A percentile compares a stretch with the other conserved stretches of the same genome.
Evolutionary conservation across 2,797 vertebrate species (phyloP).

Genomic region (Cirrhinus molitorella): DNA sequence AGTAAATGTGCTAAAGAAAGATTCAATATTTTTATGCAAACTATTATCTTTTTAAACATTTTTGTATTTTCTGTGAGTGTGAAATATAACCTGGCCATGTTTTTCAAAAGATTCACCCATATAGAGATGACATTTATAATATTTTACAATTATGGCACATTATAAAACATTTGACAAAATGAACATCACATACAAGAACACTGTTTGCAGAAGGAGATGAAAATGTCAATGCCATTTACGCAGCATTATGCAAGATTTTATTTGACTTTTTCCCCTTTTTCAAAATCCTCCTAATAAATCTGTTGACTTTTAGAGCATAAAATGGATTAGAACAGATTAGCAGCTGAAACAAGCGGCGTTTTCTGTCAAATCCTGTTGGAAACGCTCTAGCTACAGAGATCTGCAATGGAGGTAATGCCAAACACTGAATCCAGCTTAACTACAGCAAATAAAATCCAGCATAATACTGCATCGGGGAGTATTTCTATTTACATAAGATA

Average conservation of each 20-base stretch:
- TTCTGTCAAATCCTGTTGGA: slow-evolving; percentile 16
- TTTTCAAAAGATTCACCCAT: not conserved
- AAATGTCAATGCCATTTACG: slow-evolving; percentile 26
- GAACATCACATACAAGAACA: slow-evolving; percentile 18
- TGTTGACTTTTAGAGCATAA: slow-evolving; percentile 45
- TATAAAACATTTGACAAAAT: slow-evolving; percentile 15
- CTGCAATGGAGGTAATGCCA: not conserved
- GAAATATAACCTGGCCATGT: not conserved
- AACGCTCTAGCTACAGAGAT: slow-evolving; percentile 2
- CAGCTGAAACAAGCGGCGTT: not conserved
- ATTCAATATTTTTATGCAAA: not conserved
- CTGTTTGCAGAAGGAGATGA: slow-evolving; percentile 13
- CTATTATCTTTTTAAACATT: not conserved
- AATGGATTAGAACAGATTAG: slow-evolving; percentile 35
- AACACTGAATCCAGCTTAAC: slow-evolving; percentile 14
- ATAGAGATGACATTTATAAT: slow-evolving; percentile 6
- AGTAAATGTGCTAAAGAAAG: not conserved
- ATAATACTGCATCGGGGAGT: not conserved
- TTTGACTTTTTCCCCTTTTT: slow-evolving; percentile 21
- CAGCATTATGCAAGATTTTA: slow-evolving; percentile 5
- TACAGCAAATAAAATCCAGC: slow-evolving; percentile 21
- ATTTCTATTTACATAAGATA: slow-evolving; percentile 2
- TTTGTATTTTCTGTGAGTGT: not conserved
- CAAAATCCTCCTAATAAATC: slow-evolving; percentile 43
- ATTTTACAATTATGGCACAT: slow-evolving; percentile 30